Base-by-base conservation (phyloP, 1,140 invertebrate species). In the Papilio glaucus region DNA sequence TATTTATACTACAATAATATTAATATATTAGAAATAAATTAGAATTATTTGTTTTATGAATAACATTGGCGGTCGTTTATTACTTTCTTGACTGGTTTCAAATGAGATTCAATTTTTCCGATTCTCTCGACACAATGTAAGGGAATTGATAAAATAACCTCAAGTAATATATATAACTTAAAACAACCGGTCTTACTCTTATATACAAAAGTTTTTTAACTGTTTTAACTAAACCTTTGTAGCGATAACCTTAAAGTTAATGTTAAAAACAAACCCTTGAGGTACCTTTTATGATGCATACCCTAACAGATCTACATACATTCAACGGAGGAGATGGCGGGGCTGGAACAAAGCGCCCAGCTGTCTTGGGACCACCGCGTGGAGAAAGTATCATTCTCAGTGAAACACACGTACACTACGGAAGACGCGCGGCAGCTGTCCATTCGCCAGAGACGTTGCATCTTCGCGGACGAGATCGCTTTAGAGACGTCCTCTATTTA, bases 341-440 rank as follows among this genome's bases (percentile, higher is more conserved):
- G 94, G 0, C 81, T 95, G 0, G 95, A 96, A 71, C 94, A 95
- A 74, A 94, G 94, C 77, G 94, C 95, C 0, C 95, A 96, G 75
- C 95, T 95, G 73, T 90, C 95, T n/a, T 96, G 96, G 96, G 94
- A 95, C 15, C 90, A 88, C 13, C 93, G 94, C 63, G 93, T 95
- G n/a, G 93, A 94, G 33, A 95, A 94, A 77, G 94, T 96, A 7
- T 93, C 94, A 0, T 96, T 96, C 77, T 95, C 95, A 0, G 94
- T 96, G 26, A 96, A 96, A 86, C 94, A 96, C 78, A 96, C 96
- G 1, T 96, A 96, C 78, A 96, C 96, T 0, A 96, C 95, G 1
- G 94, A 95, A 45, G 95, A 96, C 80, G 95, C 95, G 0, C 91
- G 94, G 0, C 96, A 96, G 77, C 85, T 96, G 10, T 94, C 94